phyloP scores from a whole-genome alignment of 2,797 vertebrate genomes.

The Hipposideros larvatus region DNA sequence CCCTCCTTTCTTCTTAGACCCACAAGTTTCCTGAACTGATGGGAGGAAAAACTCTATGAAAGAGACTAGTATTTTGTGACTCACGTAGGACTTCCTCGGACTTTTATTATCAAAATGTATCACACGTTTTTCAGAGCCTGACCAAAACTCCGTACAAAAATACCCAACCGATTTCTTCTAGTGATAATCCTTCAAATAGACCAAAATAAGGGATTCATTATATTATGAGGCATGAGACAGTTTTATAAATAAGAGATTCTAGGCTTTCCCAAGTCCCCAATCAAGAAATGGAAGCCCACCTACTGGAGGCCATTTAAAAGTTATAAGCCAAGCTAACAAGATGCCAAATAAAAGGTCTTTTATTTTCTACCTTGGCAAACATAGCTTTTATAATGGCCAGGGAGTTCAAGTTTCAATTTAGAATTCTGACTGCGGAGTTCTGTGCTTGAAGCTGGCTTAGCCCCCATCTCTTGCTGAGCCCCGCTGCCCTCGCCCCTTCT shows the following conservation, averaged over 20 bases:
- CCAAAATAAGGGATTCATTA: not conserved
- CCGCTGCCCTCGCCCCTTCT: not conserved
- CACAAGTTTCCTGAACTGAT: not conserved
- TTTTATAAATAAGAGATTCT: not conserved
- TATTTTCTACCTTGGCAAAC: not conserved
- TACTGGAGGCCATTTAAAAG: not conserved
- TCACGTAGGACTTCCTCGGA: not conserved
- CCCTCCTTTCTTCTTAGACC: not conserved
- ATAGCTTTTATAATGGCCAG: not conserved
- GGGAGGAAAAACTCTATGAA: not conserved
- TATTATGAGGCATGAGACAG: not conserved
- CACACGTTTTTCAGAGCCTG: not conserved
- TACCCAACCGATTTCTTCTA: not conserved
- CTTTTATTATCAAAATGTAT: not conserved
- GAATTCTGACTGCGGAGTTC: not conserved
- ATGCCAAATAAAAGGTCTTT: not conserved
- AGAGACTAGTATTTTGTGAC: not conserved
- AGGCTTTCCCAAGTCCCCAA: not conserved
- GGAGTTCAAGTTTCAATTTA: not conserved
- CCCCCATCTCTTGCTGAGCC: not conserved
- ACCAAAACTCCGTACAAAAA: not conserved
- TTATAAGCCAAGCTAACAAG: not conserved
- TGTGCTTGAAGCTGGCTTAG: not conserved
- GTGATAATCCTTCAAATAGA: not conserved
- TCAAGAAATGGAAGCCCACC: not conserved